Evolutionary conservation across 1,140 invertebrate species (phyloP).

Genomic region (Bombus haemorrhoidalis): DNA sequence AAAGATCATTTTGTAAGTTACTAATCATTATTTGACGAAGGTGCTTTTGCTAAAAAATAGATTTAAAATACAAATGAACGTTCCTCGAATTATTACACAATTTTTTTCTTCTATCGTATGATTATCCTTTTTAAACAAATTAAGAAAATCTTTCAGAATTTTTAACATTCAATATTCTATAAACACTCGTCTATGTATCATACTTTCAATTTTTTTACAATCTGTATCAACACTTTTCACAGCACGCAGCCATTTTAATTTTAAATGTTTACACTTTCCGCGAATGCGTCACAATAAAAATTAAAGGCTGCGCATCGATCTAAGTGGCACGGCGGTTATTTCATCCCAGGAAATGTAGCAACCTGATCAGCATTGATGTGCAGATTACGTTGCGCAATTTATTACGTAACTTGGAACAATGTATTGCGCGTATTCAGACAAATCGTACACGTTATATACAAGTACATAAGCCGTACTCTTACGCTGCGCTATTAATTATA

Average conservation of each 20-base stretch:
- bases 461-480: neutral
- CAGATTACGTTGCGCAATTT: conserved; percentile 12
- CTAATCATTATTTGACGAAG: neutral
- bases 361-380: conserved; percentile 15
- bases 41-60: neutral
- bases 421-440: neutral
- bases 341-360: conserved; percentile 9
- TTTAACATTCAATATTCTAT: neutral
- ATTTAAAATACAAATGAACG: neutral
- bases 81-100: no score
- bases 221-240: neutral
- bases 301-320: neutral
- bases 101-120: no score
- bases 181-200: neutral
- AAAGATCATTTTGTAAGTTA: neutral
- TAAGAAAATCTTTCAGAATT: neutral
- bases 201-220: neutral
- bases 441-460: neutral
- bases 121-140: no score
- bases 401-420: conserved; percentile 11
- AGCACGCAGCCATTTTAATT: neutral
- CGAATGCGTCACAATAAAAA: neutral
- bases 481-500: neutral
- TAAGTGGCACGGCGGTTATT: neutral
- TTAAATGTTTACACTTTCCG: neutral